Evolutionary conservation across 2,113 vertebrate genomes (phyloP).

Genomic region (Pterocles burchelli): DNA sequence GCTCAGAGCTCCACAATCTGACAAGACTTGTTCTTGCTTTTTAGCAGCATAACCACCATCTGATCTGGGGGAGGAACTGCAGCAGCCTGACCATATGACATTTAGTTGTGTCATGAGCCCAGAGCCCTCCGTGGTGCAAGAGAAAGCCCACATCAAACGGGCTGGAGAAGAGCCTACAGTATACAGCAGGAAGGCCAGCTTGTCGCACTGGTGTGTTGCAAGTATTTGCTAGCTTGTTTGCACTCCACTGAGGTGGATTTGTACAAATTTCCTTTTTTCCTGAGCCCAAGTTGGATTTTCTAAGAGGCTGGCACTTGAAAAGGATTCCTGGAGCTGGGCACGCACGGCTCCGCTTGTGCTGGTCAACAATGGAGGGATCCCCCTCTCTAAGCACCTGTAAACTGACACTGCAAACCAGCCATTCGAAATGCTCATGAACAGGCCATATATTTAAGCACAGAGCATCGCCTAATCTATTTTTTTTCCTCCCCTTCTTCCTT

Average conservation of each 20-base stretch:
- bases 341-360: not conserved
- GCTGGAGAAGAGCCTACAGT: not conserved
- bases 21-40: not conserved
- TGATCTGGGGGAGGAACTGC: not conserved
- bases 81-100: not conserved
- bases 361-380: constrained; percentile 56
- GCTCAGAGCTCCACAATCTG: not conserved
- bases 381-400: constrained; percentile 74
- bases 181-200: accelerated
- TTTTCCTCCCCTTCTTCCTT: constrained; percentile 70
- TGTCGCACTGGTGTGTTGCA: not conserved
- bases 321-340: not conserved
- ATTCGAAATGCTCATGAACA: constrained; percentile 55
- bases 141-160: not conserved
- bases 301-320: constrained; percentile 48
- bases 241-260: not conserved
- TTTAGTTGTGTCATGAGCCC: not conserved
- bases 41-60: not conserved
- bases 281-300: not conserved
- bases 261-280: not conserved
- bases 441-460: constrained; percentile 70
- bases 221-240: not conserved
- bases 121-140: not conserved
- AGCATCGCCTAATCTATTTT: constrained; percentile 77
- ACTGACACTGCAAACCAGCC: constrained; percentile 58